Evolutionary conservation across 2,113 vertebrate species (phyloP).

Genomic region (Tychaedon coryphoeus): DNA sequence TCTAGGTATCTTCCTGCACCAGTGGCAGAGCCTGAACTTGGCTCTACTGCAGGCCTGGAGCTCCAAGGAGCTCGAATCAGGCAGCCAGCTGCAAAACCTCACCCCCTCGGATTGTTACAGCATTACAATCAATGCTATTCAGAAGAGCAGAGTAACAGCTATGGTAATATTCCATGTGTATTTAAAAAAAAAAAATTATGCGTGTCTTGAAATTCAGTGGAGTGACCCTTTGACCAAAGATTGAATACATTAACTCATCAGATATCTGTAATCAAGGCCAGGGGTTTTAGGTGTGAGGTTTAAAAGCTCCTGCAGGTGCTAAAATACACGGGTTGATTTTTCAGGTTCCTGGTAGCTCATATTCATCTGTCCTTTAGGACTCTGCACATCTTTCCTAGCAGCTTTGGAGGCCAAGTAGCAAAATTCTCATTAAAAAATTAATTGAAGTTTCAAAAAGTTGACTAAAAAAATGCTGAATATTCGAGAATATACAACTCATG

Average conservation of each 20-base stretch:
- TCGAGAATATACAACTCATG: background rate
- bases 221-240: conserved; percentile 2
- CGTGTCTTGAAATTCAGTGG: conserved; percentile 30
- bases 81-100: conserved; percentile 36
- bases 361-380: background rate
- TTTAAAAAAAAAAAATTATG: background rate
- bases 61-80: background rate
- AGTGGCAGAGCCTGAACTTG: background rate
- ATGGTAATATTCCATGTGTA: conserved; percentile 4
- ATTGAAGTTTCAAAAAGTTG: background rate
- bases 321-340: background rate
- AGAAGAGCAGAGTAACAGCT: conserved; percentile 27
- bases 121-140: conserved; percentile 11
- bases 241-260: background rate
- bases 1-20: background rate
- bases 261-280: background rate
- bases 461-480: background rate
- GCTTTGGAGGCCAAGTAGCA: background rate
- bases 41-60: background rate
- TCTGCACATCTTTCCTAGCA: background rate
- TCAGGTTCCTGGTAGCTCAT: background rate
- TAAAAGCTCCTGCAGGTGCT: background rate
- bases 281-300: background rate
- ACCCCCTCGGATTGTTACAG: background rate
- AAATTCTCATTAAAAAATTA: background rate